Evolutionary conservation across 2,797 vertebrate genomes (phyloP).

Genomic region (Leptatherina wallacei): DNA sequence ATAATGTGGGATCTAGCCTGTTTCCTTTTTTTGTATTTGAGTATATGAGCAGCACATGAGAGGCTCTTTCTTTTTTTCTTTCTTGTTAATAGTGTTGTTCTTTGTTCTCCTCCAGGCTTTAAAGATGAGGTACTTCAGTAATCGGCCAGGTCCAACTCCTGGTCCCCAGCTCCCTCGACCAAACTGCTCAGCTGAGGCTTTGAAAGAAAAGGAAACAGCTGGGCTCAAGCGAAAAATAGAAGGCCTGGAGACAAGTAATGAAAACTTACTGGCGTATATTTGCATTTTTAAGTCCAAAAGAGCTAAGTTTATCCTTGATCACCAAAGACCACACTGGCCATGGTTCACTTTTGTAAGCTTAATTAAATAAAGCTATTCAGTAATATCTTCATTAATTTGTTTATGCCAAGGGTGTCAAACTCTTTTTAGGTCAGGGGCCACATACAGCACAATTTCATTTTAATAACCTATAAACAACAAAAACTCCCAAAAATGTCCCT

Average conservation of each 20-base stretch:
- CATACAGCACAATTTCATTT: neutral
- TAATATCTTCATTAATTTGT: conserved; percentile 8
- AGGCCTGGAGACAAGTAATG: conserved; percentile 89
- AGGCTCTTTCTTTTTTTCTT: neutral
- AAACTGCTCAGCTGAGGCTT: conserved; percentile 88
- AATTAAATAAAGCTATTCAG: conserved; percentile 7
- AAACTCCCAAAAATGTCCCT: no score
- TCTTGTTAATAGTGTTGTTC: conserved; percentile 5
- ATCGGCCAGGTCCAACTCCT: conserved; percentile 91
- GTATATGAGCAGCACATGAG: neutral
- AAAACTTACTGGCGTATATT: neutral
- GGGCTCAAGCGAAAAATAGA: conserved; percentile 92
- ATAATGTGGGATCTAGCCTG: neutral
- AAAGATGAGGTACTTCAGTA: conserved; percentile 94
- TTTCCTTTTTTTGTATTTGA: neutral
- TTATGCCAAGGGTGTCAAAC: neutral
- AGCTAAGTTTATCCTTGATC: neutral
- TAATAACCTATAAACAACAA: neutral
- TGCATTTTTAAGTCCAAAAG: neutral
- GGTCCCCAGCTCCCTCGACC: conserved; percentile 91
- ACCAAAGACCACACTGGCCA: conserved; percentile 1
- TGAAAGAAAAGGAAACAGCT: conserved; percentile 91
- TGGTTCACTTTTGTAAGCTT: neutral
- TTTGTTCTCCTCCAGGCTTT: conserved; percentile 84
- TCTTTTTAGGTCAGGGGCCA: neutral